phyloP scores from a whole-genome alignment of 2,797 vertebrate genomes.

The Anguilla anguilla region DNA sequence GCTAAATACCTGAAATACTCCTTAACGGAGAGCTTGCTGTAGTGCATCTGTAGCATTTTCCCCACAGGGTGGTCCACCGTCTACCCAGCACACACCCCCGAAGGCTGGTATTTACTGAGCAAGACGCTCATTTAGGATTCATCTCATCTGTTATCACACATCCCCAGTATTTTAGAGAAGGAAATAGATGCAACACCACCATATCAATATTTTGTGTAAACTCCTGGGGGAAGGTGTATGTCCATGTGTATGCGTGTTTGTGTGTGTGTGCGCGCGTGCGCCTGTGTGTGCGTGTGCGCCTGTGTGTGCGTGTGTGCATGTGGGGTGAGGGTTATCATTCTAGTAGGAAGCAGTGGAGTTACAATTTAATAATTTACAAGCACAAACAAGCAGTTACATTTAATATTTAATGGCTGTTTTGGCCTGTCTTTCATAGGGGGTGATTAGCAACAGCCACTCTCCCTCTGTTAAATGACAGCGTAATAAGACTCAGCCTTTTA shows the following conservation, averaged over 20 bases:
- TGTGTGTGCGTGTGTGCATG: no score
- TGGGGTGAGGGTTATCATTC: neutral
- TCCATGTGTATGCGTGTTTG: neutral
- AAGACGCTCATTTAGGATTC: neutral
- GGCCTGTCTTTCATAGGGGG: neutral
- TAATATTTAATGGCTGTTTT: slow-evolving; percentile 5
- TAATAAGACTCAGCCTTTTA: neutral
- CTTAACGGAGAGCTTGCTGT: neutral
- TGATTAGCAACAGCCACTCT: neutral
- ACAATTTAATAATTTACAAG: neutral
- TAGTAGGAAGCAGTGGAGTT: neutral
- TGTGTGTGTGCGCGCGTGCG: no score
- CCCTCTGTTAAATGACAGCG: neutral
- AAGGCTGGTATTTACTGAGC: neutral
- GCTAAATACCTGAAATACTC: neutral
- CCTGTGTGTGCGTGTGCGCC: no score
- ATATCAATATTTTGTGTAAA: neutral
- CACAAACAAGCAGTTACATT: neutral
- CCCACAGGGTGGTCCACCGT: neutral
- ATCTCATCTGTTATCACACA: neutral
- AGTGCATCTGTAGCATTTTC: neutral
- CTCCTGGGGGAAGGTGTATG: neutral
- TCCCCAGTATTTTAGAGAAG: neutral
- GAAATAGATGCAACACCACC: neutral
- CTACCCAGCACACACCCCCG: neutral